Conservation (phyloP, 2,113 vertebrate species). For the Machaerirhynchus nigripectus region DNA sequence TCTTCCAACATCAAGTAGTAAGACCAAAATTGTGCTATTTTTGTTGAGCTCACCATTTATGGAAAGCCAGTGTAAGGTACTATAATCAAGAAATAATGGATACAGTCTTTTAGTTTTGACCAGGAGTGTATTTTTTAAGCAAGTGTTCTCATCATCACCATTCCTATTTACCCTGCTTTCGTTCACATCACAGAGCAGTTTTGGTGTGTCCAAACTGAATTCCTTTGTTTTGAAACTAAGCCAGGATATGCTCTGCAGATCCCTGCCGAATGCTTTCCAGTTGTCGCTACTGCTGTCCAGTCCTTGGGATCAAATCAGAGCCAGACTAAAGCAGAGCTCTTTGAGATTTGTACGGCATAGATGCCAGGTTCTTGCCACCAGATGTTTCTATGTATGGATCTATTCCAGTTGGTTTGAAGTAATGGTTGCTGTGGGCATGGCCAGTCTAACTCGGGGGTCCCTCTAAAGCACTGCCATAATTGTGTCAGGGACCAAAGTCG, state of each 20-base stretch:
- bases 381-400: not conserved
- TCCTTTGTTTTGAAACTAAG: not conserved
- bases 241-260: not conserved
- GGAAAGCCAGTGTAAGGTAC: not conserved
- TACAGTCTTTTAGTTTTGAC: not conserved
- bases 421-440: not conserved
- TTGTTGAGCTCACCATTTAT: not conserved
- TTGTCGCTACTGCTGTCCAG: not conserved
- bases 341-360: not conserved
- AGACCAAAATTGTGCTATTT: not conserved
- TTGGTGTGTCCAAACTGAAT: not conserved
- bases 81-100: not conserved
- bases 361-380: not conserved
- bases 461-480: not conserved
- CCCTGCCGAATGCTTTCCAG: not conserved
- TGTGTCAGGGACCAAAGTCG: accelerated
- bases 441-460: not conserved
- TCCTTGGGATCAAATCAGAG: not conserved
- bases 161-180: not conserved
- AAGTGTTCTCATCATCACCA: not conserved
- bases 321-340: not conserved
- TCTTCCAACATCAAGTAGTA: not conserved
- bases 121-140: not conserved
- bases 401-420: not conserved
- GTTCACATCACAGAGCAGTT: not conserved